Percentiles rank a stretch among this genome's conserved stretches.
These are phyloP conservation scores for Vimba vimba DNA, from an alignment of 2,113 vertebrate genomes.

Conservation along the genomic window DNA sequence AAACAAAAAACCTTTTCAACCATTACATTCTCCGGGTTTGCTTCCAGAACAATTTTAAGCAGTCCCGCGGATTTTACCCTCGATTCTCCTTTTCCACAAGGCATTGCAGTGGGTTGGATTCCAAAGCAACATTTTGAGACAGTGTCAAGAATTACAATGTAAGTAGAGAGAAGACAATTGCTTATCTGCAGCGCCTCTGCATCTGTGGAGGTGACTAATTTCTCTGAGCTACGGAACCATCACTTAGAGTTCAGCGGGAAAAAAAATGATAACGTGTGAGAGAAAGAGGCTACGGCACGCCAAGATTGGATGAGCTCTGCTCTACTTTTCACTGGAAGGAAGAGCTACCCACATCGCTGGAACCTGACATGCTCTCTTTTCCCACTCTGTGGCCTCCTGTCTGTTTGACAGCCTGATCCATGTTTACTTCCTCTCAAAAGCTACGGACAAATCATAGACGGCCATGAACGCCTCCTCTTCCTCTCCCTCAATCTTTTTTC, in stretches of 20 bases:
- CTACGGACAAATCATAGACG: slow-evolving; percentile 66
- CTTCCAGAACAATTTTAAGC: not conserved
- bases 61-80: not conserved
- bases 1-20: not conserved
- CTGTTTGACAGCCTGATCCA: slow-evolving; percentile 64
- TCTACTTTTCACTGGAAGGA: slow-evolving; percentile 48
- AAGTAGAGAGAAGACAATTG: slow-evolving; percentile 62
- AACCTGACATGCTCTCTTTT: slow-evolving; percentile 30
- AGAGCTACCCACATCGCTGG: slow-evolving; percentile 47
- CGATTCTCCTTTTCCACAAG: not conserved
- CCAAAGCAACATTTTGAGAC: slow-evolving; percentile 63
- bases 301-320: slow-evolving; percentile 41
- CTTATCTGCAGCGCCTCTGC: slow-evolving; percentile 31
- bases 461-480: slow-evolving; percentile 57
- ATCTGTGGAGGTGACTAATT: slow-evolving; percentile 72
- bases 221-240: slow-evolving; percentile 74
- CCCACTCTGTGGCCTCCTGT: slow-evolving; percentile 34
- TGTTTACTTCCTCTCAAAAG: slow-evolving; percentile 65
- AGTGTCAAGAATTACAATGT: slow-evolving; percentile 63
- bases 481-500: slow-evolving; percentile 60
- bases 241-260: slow-evolving; percentile 52
- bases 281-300: slow-evolving; percentile 44
- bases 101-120: slow-evolving; percentile 39
- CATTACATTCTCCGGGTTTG: not conserved
- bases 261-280: slow-evolving; percentile 43